Conservation (phyloP, 1,140 invertebrate genomes). For the Drosophila arawakana region DNA sequence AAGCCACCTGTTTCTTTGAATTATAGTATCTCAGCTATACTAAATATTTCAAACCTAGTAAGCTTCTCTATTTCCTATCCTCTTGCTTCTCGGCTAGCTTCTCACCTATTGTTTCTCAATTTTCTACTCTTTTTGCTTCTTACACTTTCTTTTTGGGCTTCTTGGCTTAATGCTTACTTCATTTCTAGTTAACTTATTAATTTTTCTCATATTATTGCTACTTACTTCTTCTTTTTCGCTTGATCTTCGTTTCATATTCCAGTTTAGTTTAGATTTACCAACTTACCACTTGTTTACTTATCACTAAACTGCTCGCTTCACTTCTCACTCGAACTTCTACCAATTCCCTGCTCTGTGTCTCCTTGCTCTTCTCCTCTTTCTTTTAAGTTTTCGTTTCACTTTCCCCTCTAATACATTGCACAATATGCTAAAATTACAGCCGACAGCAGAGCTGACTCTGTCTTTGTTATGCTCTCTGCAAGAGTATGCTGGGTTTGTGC, state of each 20-base stretch:
- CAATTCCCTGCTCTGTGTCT: neutral
- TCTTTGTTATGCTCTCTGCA: neutral
- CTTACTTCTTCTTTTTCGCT: neutral
- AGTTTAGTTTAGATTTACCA: neutral
- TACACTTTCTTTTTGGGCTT: too few relatives aligned
- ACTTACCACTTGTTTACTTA: neutral
- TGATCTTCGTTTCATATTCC: neutral
- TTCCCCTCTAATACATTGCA: too few relatives aligned
- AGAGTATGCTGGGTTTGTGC: too few relatives aligned
- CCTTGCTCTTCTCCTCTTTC: neutral
- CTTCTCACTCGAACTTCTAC: neutral
- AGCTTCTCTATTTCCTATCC: neutral
- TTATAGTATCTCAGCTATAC: too few relatives aligned
- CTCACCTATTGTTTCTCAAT: neutral
- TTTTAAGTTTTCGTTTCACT: neutral
- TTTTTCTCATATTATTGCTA: neutral
- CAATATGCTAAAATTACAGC: slow-evolving; percentile 1
- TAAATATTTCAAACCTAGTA: too few relatives aligned
- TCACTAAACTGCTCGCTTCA: neutral
- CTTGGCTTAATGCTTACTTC: too few relatives aligned
- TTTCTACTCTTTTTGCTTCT: neutral
- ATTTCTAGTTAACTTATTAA: neutral
- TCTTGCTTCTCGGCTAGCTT: neutral
- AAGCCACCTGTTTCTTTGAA: too few relatives aligned
- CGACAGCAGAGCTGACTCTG: too few relatives aligned